Base-by-base conservation (phyloP, 2,113 vertebrate species). In the Amphilophus citrinellus region DNA sequence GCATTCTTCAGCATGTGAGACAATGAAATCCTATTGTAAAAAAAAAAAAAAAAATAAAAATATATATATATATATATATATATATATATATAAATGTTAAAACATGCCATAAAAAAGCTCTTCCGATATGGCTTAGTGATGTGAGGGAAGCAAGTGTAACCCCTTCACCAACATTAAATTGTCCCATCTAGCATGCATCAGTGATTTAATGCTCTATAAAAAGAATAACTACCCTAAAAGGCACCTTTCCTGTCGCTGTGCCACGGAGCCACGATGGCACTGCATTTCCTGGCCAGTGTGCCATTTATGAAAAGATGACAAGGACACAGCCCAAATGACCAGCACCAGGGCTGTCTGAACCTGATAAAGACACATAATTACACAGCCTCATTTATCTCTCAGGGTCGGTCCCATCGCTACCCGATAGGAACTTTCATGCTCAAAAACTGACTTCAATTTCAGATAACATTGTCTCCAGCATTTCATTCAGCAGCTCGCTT, bases 291-390 rank as follows among this genome's bases (percentile, higher is more conserved):
- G 84, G 80, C 88, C 75, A 50, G 44, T 4, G 22, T 84, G 87
- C 87, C 90, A 85, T 89, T 92, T 85, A 84, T 42, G 84, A 80
- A 76, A 80, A 76, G 82, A 89, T 91, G 93, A 94, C 94, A 93
- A 94, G 93, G 94, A 94, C 92, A 90, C 75, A 77, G 84, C 77
- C 60, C 79, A 59, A 84, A 89, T 91, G 90, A 89, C 84, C 66
- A 84, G 77, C 77, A 82, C 75, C 68, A 15, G 58, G 89, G 68
- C 92, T 94, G 93, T 89, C 39, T 85, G 65, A 60, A 82, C 84
- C 94, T 88, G 94, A 95, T 95, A 95, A 94, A 95, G 92, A 92
- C 89, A 89, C 89, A 85, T 93, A 93, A 95, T 95, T 93, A 94
- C 88, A 30, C 81, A 27, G 84, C 76, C 79, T 76, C 88, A 92